Evolutionary conservation across 2,888 invertebrate species (phyloP), one percentile per base, ranked within the genome.

Genomic region (Hedychridium roseum): DNA sequence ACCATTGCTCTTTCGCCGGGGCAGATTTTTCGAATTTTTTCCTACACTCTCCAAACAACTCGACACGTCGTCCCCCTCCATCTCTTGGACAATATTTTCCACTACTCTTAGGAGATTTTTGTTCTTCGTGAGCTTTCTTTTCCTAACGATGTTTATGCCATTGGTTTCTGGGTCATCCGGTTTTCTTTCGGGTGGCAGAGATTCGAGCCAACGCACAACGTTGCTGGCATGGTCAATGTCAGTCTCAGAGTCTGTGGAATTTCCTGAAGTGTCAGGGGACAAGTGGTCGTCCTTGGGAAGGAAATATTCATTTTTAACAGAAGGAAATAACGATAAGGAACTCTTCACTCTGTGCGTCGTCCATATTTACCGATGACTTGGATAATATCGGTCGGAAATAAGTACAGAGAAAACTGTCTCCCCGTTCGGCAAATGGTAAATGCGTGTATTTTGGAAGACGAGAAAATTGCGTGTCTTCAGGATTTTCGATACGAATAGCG

Each of bases 171-270:
- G n/a, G n/a, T n/a, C n/a, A 3, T 11, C 6, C 9, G 5, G 2
- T 18, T 18, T 12, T 43, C 5, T 7, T 14, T 28, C 11, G 7
- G 3, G 11, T 9, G 64, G 59, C 14, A 60, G 32, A 0, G 56
- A 59, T 36, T 55, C 44, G 17, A 64, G 20, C 61, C 66, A 66
- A 14, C 51, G 36, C 2, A 32, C 34, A 0, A 59, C 56, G 34
- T 57, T 58, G 20, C 20, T 41, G 4, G 37, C 42, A 28, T 48
- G 62, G 5, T 65, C 64, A 1, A 36, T 20, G 5, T 68, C 67
- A 40, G 54, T 60, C 2, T 60, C 63, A 0, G 59, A 57, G 40
- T 69, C 63, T 34, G 53, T 66, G 9, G 6, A 43, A 28, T 21
- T 37, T 21, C 42, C 35, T 6, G 43, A 46, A 11, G 16, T 30